A percentile compares a stretch with the other conserved stretches of the same genome.
phyloP scores from a whole-genome alignment of 2,888 invertebrate species.

The Dynastes tityus region DNA sequence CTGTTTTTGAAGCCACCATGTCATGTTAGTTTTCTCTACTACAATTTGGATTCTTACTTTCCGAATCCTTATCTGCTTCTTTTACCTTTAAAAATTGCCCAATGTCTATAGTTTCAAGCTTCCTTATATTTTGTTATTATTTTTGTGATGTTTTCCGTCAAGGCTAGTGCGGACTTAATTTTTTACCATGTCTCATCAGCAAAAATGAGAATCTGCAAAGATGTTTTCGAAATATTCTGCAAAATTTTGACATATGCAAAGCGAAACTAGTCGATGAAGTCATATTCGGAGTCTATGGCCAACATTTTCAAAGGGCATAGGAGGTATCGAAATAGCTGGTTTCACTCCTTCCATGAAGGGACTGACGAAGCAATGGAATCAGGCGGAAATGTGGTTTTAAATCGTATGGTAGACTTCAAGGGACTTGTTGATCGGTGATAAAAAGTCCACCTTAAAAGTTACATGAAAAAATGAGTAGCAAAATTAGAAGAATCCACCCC shows the following conservation, averaged over 20 bases:
- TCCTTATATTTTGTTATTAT: conserved; percentile 49
- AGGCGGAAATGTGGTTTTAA: conserved; percentile 94
- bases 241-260: conserved; percentile 89
- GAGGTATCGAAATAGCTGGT: conserved; percentile 90
- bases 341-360: conserved; percentile 93
- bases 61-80: too few relatives aligned
- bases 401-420: conserved; percentile 84
- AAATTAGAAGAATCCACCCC: conserved; percentile 86
- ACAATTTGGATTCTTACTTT: too few relatives aligned
- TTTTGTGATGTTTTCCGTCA: conserved; percentile 70
- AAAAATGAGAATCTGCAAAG: conserved; percentile 96
- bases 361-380: conserved; percentile 82
- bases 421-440: conserved; percentile 90
- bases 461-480: conserved; percentile 94
- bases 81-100: too few relatives aligned
- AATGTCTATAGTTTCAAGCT: too few relatives aligned
- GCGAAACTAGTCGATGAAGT: conserved; percentile 94
- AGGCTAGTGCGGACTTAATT: conserved; percentile 68
- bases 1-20: too few relatives aligned
- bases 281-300: conserved; percentile 95
- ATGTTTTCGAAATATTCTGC: conserved; percentile 95
- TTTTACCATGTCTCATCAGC: conserved; percentile 71
- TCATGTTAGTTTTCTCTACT: too few relatives aligned
- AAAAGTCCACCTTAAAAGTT: conserved; percentile 95
- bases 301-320: conserved; percentile 81